Conservation (phyloP, 1,140 invertebrate genomes). For the Drosophila lowei region DNA sequence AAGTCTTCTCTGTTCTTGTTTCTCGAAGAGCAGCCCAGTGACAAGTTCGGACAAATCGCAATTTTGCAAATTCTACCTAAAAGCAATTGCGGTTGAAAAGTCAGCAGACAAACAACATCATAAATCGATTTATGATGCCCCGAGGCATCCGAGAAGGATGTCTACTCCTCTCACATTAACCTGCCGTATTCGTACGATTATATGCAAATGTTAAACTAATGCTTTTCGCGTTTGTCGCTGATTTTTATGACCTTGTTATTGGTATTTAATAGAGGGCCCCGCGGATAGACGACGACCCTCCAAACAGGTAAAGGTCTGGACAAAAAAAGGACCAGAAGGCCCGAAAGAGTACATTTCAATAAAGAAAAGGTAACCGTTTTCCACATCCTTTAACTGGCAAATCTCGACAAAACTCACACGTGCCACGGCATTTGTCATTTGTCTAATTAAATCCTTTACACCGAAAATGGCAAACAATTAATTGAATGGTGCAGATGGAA, state of each 20-base stretch:
- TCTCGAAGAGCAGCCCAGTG: background rate
- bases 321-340: background rate
- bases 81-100: conserved; percentile 55
- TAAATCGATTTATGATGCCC: conserved; percentile 65
- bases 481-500: conserved; percentile 46
- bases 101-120: conserved; percentile 60
- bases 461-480: conserved; percentile 64
- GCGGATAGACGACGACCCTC: too few relatives aligned
- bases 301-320: conserved; percentile 20
- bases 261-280: conserved; percentile 53
- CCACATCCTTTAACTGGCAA: conserved; percentile 10
- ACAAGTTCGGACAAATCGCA: conserved; percentile 18
- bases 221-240: conserved; percentile 51
- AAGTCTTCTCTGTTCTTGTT: background rate
- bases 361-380: background rate
- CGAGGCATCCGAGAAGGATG: background rate
- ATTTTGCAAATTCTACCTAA: conserved; percentile 30
- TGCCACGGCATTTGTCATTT: conserved; percentile 14
- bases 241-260: conserved; percentile 69
- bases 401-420: conserved; percentile 58
- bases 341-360: too few relatives aligned
- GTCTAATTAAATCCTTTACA: conserved; percentile 39
- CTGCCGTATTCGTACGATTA: background rate
- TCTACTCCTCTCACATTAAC: background rate
- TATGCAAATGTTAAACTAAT: conserved; percentile 73